A percentile compares a stretch with the other conserved stretches of the same genome.
phyloP scores from a whole-genome alignment of 1,140 invertebrate genomes.

The Coenobita brevimanus region DNA sequence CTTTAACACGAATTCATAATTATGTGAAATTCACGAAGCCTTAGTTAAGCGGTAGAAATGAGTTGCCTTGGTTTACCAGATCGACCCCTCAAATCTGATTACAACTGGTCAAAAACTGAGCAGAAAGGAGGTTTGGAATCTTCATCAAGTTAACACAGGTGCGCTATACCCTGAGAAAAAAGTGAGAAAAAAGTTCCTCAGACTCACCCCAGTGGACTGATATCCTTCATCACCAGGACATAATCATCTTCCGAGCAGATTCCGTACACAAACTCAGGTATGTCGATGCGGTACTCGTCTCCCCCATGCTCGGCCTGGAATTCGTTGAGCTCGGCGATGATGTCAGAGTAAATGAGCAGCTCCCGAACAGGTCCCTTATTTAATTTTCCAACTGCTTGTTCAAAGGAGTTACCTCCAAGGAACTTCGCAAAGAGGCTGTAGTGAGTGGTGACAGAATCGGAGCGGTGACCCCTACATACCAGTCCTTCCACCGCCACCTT shows the following conservation, averaged over 20 bases:
- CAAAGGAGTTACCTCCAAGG: not conserved
- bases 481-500: not conserved
- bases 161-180: too few relatives aligned
- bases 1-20: too few relatives aligned
- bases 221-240: slow-evolving; percentile 34
- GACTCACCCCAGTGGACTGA: not conserved
- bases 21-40: too few relatives aligned
- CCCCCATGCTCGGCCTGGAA: slow-evolving; percentile 5
- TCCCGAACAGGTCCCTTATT: not conserved
- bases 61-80: too few relatives aligned
- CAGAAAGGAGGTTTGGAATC: too few relatives aligned
- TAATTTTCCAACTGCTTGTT: not conserved
- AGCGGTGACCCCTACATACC: not conserved
- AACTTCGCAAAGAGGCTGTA: slow-evolving; percentile 20
- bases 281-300: not conserved
- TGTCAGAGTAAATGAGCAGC: slow-evolving; percentile 3
- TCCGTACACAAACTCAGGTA: slow-evolving; percentile 28
- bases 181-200: too few relatives aligned
- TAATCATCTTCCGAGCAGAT: not conserved
- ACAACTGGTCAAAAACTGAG: too few relatives aligned
- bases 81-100: too few relatives aligned
- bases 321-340: slow-evolving; percentile 3
- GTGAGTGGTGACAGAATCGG: too few relatives aligned
- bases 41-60: too few relatives aligned
- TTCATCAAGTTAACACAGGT: too few relatives aligned